Evolutionary conservation across 2,113 vertebrate species (phyloP), one percentile per base, ranked within the genome.

Genomic region (Scopus umbretta): DNA sequence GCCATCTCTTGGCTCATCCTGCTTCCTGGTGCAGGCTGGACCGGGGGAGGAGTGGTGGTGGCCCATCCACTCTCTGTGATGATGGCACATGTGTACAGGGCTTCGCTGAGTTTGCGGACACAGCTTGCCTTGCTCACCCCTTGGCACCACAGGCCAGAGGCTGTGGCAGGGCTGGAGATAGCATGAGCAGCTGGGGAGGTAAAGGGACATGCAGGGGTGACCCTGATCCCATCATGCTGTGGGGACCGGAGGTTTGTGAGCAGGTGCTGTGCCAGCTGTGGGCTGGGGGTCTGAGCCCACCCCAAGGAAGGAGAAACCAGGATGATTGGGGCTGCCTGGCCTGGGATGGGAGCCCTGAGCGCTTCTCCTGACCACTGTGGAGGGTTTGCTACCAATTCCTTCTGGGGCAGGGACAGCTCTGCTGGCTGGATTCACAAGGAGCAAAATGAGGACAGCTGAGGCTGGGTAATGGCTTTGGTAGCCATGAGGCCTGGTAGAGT

Each of bases 131-230:
- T 0, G 1, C n/a, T 80, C 2, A 7, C 30, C 36, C 43, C 30
- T 52, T 32, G 17, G 52, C 21, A 22, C 7, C 9, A 5, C 34
- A 1, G 1, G 40, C 22, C 34, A 25, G 58, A 26, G 47, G 21
- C 21, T 45, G 50, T 4, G 25, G 45, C 58, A 42, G 40, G 86
- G 86, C 61, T 79, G 81, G 43, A 86, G 85, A 71, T 21, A 74
- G 26, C 22, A 9, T 0, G 38, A 82, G 47, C 10, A 13, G 89
- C 92, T 92, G 42, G 53, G 42, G 26, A 76, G 63, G 70, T 3
- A 11, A 70, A 25, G 49, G 67, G 29, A n/a, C 2, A 2, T 0
- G 1, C 0, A 1, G 27, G 50, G 40, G 15, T 0, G 2, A 5
- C 23, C 32, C 34, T 5, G 15, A 22, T 50, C 20, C 30, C 18